Evolutionary conservation across 2,888 invertebrate genomes (phyloP).

Genomic region (Anthrax anthrax): DNA sequence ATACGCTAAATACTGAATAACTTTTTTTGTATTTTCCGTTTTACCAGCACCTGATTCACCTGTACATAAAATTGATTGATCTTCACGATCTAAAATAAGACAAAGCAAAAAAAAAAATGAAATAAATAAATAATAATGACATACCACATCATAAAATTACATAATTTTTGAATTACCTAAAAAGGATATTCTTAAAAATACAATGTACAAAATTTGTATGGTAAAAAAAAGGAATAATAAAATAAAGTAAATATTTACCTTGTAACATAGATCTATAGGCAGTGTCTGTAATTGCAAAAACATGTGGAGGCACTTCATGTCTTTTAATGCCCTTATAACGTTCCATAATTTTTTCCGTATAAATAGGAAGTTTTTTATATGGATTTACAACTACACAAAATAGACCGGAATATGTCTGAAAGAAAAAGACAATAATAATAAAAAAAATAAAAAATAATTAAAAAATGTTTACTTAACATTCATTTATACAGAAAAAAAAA

Average conservation of each 20-base stretch:
- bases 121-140: not conserved
- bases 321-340: slow-evolving; percentile 98
- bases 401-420: slow-evolving; percentile 98
- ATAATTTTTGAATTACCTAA: not conserved
- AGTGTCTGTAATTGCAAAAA: slow-evolving; percentile 98
- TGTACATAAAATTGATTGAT: slow-evolving; percentile 98
- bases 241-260: slow-evolving; percentile 43
- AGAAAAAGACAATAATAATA: slow-evolving; percentile 18
- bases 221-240: too few species aligned
- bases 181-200: too few species aligned
- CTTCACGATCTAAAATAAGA: slow-evolving; percentile 76
- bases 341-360: slow-evolving; percentile 99
- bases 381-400: slow-evolving; percentile 99
- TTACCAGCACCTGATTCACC: slow-evolving; percentile 99
- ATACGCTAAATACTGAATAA: slow-evolving; percentile 98
- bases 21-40: slow-evolving; percentile 99
- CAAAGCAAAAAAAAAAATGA: too few species aligned
- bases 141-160: not conserved
- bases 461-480: slow-evolving; percentile 4
- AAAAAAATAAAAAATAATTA: slow-evolving; percentile 7
- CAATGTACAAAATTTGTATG: too few species aligned
- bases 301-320: slow-evolving; percentile 98
- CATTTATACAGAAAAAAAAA: too few species aligned
- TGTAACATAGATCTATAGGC: slow-evolving; percentile 99
- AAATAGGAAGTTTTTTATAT: slow-evolving; percentile 96